Conservation (phyloP, 23 tunicate species). For the Botrylloides violaceus region DNA sequence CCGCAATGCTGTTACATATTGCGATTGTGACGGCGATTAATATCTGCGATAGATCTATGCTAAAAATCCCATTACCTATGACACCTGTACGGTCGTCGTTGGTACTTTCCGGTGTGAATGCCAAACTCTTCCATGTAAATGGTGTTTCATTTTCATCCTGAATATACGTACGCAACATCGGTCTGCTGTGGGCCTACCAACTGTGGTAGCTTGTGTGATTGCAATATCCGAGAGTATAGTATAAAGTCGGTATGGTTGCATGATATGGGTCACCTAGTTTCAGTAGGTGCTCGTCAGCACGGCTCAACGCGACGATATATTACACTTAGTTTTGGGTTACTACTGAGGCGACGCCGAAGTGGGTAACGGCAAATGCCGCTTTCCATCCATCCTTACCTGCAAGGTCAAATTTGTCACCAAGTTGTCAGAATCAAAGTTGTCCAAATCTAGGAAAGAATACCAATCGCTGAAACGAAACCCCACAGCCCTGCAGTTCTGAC, state of each 20-base stretch:
- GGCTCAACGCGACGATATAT: too few relatives aligned
- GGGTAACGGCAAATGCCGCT: not conserved
- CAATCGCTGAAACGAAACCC: slow-evolving; percentile 70
- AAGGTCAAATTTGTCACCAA: slow-evolving; percentile 46
- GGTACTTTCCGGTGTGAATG: slow-evolving; percentile 17
- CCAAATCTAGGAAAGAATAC: slow-evolving; percentile 82
- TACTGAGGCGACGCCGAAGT: not conserved
- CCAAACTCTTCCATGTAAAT: slow-evolving; percentile 27
- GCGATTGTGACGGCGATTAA: too few relatives aligned
- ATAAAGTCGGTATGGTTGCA: too few relatives aligned
- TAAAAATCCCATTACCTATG: slow-evolving; percentile 48
- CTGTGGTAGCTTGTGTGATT: too few relatives aligned
- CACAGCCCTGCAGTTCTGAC: slow-evolving; percentile 5
- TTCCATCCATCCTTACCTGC: slow-evolving; percentile 48
- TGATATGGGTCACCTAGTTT: too few relatives aligned
- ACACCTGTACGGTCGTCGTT: slow-evolving; percentile 24
- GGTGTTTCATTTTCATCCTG: slow-evolving; percentile 27
- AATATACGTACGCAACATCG: too few relatives aligned
- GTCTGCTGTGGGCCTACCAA: too few relatives aligned
- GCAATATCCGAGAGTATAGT: too few relatives aligned
- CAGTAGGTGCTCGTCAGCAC: too few relatives aligned
- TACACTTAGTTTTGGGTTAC: too few relatives aligned
- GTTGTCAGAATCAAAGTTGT: slow-evolving; percentile 66
- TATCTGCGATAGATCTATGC: too few relatives aligned
- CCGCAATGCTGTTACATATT: slow-evolving; percentile 59